Evolutionary conservation across 2,888 invertebrate genomes (phyloP).

Genomic region (Cheilosia impressa): DNA sequence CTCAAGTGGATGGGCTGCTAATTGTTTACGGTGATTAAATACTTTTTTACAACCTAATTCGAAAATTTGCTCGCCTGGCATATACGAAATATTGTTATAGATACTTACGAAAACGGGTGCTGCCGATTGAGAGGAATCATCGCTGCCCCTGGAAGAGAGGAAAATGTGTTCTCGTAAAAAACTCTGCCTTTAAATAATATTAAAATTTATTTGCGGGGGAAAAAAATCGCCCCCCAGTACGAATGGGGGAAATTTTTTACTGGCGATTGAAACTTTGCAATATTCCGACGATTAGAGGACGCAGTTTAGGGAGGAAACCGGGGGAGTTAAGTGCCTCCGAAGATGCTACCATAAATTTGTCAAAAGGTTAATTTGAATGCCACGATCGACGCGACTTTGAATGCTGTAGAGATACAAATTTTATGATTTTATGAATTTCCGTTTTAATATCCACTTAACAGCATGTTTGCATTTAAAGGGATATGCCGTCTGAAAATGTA

Average conservation of each 20-base stretch:
- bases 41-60: constrained; percentile 41
- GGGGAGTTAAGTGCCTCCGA: constrained; percentile 28
- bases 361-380: constrained; percentile 58
- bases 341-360: constrained; percentile 51
- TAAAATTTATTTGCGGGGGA: neutral
- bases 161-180: constrained; percentile 47
- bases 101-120: constrained; percentile 80
- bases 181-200: constrained; percentile 26
- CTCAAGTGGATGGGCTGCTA: constrained; percentile 46
- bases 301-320: constrained; percentile 29
- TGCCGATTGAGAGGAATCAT: constrained; percentile 78
- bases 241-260: constrained; percentile 25
- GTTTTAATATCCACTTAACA: too few relatives aligned
- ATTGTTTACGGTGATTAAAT: constrained; percentile 51
- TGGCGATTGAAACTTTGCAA: constrained; percentile 46
- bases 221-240: constrained; percentile 27
- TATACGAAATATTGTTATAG: constrained; percentile 21
- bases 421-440: constrained; percentile 1
- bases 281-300: constrained; percentile 15
- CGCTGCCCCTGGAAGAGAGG: constrained; percentile 78
- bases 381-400: neutral
- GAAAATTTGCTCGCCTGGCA: neutral
- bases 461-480: too few relatives aligned
- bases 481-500: too few relatives aligned
- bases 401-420: neutral